phyloP scores from a whole-genome alignment of 2,888 invertebrate genomes.

The Lamproptera curius region DNA sequence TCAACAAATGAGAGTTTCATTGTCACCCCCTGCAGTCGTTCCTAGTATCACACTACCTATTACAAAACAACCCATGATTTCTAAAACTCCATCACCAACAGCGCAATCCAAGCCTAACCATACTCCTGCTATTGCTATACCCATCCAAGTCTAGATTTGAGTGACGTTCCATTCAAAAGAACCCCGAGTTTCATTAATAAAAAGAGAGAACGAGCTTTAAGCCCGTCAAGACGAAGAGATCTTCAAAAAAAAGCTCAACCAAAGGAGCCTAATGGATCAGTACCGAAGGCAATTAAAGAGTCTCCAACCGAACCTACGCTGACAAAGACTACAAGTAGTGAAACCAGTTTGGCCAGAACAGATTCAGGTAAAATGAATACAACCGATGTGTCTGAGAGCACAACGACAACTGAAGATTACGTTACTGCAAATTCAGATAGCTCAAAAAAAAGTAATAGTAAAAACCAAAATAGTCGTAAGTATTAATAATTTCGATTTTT shows the following conservation, averaged over 20 bases:
- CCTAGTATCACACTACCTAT: conserved; percentile 63
- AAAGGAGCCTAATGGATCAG: conserved; percentile 64
- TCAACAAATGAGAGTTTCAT: conserved; percentile 52
- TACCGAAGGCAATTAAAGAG: conserved; percentile 58
- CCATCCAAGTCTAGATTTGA: conserved; percentile 70
- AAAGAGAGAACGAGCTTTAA: conserved; percentile 70
- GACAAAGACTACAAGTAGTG: conserved; percentile 56
- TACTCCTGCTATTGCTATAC: conserved; percentile 78
- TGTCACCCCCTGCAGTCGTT: conserved; percentile 70
- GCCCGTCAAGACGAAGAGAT: conserved; percentile 72
- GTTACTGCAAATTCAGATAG: conserved; percentile 90
- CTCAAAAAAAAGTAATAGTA: conserved; percentile 80
- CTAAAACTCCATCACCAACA: conserved; percentile 52
- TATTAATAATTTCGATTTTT: conserved; percentile 21
- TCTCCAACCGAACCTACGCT: conserved; percentile 55
- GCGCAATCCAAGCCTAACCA: conserved; percentile 52
- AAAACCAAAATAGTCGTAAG: conserved; percentile 66
- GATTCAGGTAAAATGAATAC: conserved; percentile 86
- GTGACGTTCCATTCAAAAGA: conserved; percentile 68
- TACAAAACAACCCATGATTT: conserved; percentile 67
- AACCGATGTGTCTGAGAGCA: conserved; percentile 91
- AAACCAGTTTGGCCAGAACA: conserved; percentile 79
- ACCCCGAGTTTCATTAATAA: conserved; percentile 73
- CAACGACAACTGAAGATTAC: conserved; percentile 91
- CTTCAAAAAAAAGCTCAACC: conserved; percentile 58